Evolutionary conservation across 2,113 vertebrate genomes (phyloP).

Genomic region (Mobula birostris): DNA sequence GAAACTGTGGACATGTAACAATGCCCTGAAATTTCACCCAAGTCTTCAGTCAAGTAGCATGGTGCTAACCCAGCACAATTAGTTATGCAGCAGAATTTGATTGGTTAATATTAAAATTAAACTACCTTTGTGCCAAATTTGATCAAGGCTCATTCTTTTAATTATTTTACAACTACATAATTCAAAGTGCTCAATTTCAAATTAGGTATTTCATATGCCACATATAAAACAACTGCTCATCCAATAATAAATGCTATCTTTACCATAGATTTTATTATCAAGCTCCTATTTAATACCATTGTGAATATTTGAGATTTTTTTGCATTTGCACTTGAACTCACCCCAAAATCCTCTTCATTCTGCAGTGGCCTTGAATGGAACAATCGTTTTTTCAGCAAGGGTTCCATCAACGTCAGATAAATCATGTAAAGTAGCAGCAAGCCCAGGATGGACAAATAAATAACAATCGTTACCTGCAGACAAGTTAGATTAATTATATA

Average conservation of each 20-base stretch:
- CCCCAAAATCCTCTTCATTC: slow-evolving; percentile 88
- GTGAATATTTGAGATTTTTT: background rate
- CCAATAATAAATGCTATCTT: background rate
- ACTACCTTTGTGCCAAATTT: background rate
- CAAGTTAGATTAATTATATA: slow-evolving; percentile 16
- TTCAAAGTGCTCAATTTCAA: background rate
- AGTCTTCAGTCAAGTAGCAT: background rate
- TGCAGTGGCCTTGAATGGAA: slow-evolving; percentile 95
- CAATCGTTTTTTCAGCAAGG: slow-evolving; percentile 86
- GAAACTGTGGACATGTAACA: no score
- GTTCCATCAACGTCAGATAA: slow-evolving; percentile 90
- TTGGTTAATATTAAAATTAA: background rate
- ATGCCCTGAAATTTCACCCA: background rate
- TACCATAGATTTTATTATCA: background rate
- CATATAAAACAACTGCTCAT: background rate
- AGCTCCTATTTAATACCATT: background rate
- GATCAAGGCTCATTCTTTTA: background rate
- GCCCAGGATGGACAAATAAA: slow-evolving; percentile 91
- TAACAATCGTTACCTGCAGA: slow-evolving; percentile 85
- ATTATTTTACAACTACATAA: background rate
- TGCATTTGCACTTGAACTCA: slow-evolving; percentile 52
- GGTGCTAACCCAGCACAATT: background rate
- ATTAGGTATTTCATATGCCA: background rate
- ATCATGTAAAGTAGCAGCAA: slow-evolving; percentile 94
- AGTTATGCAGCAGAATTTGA: background rate